Evolutionary conservation across 2,113 vertebrate species (phyloP).

Genomic region (Nibea albiflora): DNA sequence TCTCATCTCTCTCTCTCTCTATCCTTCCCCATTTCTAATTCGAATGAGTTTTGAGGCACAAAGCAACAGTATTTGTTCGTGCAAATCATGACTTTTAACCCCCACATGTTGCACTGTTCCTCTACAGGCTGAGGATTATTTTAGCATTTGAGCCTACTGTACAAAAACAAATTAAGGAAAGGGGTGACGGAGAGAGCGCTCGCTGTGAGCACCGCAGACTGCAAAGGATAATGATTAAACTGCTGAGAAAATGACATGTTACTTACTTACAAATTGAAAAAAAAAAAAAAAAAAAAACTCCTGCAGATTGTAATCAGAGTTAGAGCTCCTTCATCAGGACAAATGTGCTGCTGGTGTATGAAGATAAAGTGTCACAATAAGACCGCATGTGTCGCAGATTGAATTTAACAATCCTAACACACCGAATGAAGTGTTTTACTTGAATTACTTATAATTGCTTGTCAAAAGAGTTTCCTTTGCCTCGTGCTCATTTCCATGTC

Average conservation of each 20-base stretch:
- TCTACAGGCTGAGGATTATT: not conserved
- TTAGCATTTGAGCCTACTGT: not conserved
- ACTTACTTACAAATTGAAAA: not conserved
- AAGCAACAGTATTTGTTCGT: not conserved
- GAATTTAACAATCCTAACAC: not conserved
- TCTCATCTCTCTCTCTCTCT: not conserved
- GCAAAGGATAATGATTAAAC: not conserved
- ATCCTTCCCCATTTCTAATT: not conserved
- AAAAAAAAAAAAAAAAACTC: conserved; percentile 5
- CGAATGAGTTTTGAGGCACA: not conserved
- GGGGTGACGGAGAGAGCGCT: not conserved
- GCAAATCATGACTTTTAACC: not conserved
- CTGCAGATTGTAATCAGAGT: conserved; percentile 7
- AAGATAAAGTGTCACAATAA: not conserved
- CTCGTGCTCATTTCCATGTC: not conserved
- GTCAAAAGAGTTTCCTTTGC: not conserved
- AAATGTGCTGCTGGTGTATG: not conserved
- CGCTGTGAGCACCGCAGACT: conserved; percentile 3
- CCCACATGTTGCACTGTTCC: not conserved
- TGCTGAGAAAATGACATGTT: not conserved
- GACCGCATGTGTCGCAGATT: not conserved
- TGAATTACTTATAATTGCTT: not conserved
- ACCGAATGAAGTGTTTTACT: too few species aligned
- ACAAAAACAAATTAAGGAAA: not conserved
- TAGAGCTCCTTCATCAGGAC: not conserved